Evolutionary conservation across 2,797 vertebrate genomes (phyloP), one percentile per base, ranked within the genome.

Genomic region (Cynodonichthys magdalenae): DNA sequence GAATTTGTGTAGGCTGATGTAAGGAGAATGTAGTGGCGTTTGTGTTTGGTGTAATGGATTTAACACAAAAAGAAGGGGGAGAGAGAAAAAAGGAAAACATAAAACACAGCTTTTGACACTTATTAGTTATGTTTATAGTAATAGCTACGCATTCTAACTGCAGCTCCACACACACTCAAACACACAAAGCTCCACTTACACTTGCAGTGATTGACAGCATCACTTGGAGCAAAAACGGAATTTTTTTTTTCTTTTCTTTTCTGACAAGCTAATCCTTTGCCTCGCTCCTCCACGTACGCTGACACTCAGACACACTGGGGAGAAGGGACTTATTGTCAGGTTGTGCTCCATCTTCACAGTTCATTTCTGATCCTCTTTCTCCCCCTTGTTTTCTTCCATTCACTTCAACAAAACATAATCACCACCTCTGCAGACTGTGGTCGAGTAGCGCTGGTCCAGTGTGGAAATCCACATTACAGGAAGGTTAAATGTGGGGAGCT

Each of bases 361-460:
- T 89, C 58, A 83, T 87, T 80, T 89, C 62, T 86, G 88, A 86
- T 87, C 84, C 82, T 72, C 70, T 80, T 56, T 59, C 74, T 80
- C 59, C 59, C 56, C 71, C n/a, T n/a, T n/a, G n/a, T 69, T 80
- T 55, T 55, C 60, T 55, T 36, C 24, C 42, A 49, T 50, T 61
- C 67, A 57, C 67, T 36, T 49, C 53, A 34, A 45, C 52, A 69
- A 24, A 57, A 31, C 64, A 64, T 53, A 36, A 48, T 53, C 28
- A 29, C 50, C 36, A 1, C 62, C 52, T 63, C 39, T 20, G 36
- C 36, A 46, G 42, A 34, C 68, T 61, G 57, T 72, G 53, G 57
- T 66, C 28, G 73, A 36, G 53, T 19, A 58, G 51, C 24, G 69
- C 49, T 63, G 63, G 74, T 53, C 60, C 60, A 27, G 50, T 49